These are phyloP conservation scores for Morus bassanus DNA, from an alignment of 2,797 vertebrate genomes.

Conservation along the genomic window DNA sequence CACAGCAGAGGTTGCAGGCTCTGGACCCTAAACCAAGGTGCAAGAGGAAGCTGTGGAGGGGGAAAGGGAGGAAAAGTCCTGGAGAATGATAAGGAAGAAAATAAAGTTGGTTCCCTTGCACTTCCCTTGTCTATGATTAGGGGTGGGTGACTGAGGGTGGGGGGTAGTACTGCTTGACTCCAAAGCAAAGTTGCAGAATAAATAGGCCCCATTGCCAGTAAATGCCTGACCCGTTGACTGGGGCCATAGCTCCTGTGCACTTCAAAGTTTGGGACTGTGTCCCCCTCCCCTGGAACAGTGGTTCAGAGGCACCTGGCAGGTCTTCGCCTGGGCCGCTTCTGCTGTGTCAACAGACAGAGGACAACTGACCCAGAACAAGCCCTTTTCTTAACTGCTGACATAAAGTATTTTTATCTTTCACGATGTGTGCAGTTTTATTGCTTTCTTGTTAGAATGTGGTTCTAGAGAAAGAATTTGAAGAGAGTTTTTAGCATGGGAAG, in stretches of 20 bases:
- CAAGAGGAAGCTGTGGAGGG: background rate
- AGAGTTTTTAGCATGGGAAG: background rate
- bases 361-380: background rate
- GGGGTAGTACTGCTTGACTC: background rate
- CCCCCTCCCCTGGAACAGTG: background rate
- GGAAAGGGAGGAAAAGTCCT: background rate
- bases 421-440: background rate
- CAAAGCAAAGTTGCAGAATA: background rate
- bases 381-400: background rate
- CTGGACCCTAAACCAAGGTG: background rate
- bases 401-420: background rate
- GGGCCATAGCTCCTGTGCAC: background rate
- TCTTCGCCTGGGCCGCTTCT: background rate
- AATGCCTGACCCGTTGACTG: background rate
- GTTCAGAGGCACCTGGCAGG: background rate
- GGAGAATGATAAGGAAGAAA: background rate
- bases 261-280: background rate
- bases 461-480: background rate
- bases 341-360: background rate
- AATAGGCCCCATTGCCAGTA: background rate
- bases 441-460: background rate
- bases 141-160: accelerated
- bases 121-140: background rate
- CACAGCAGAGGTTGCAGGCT: background rate
- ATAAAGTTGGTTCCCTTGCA: background rate